Base-by-base conservation (phyloP, 2,888 invertebrate genomes). In the Hypolimnas misippus region DNA sequence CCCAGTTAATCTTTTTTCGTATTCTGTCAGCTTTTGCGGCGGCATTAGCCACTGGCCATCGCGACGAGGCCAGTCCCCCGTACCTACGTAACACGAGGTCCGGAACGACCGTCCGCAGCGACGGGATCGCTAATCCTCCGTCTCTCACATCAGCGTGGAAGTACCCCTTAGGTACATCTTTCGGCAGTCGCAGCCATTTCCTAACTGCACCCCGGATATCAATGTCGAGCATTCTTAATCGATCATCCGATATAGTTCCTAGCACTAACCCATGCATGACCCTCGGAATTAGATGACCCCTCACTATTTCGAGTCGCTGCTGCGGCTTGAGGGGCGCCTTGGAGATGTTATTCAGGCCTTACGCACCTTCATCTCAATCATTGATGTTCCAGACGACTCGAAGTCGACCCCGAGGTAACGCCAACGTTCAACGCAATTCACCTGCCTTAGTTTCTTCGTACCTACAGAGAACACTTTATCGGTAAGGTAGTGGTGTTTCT, bases 291-390 rank as follows among this genome's bases (percentile, higher is more conserved):
- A 87, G 72, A 72, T 82, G 75, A 2, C 63, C 71, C 63, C 81
- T 69, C 46, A 86, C 64, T 0, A 82, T 65, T 46, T 78, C 73
- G 8, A 84, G 55, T 67, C 81, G 73, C 70, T 86, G 84, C 57
- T 79, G 79, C 3, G 83, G 85, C 65, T 84, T 84, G 8, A 86
- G 70, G 0, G 83, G 80, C 0, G 81, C 77, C 53, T 67, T 65
- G 16, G 71, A 65, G 44, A 79, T 71, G 51, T 78, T 71, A 0
- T 63, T 31, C 4, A 84, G 31, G 71, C 71, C 31, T 54, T 38
- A 46, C 57, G 60, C 60, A 76, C 75, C 65, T 69, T 76, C 3
- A 65, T 67, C 67, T 75, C 71, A 53, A 73, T 65, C 53, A 40
- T 59, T 40, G 52, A 66, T 70, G 70, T 73, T 73, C 77, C 82